A percentile compares a stretch with the other conserved stretches of the same genome.
These are phyloP conservation scores for Amblyjoppa fuscipennis DNA, from an alignment of 2,888 invertebrate species.

Conservation along the genomic window DNA sequence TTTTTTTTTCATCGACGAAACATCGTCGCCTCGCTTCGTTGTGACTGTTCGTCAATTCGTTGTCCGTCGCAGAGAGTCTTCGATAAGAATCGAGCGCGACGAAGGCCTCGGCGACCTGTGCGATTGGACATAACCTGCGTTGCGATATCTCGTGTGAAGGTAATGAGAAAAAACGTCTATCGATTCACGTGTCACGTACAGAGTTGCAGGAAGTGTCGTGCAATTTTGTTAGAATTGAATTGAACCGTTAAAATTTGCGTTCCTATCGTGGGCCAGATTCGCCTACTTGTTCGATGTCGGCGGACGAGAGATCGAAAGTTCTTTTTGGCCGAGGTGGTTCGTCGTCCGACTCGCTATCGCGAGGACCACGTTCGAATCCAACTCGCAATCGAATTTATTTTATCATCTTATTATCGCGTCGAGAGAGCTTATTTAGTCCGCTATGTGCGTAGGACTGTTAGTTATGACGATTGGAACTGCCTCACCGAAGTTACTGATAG, in stretches of 20 bases:
- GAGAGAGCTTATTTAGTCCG: neutral
- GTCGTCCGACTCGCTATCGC: constrained; percentile 23
- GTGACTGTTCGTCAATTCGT: constrained; percentile 8
- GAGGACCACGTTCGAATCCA: constrained; percentile 58
- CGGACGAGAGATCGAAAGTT: neutral
- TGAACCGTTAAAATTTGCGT: neutral
- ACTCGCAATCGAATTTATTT: constrained; percentile 49
- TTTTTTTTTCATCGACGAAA: constrained; percentile 48
- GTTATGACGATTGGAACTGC: neutral
- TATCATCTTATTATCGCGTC: neutral
- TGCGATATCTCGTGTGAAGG: constrained; percentile 27
- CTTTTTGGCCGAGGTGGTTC: neutral
- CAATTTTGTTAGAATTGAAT: neutral
- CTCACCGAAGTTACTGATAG: neutral
- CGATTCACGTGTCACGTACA: neutral
- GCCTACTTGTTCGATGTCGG: neutral
- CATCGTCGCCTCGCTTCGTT: neutral
- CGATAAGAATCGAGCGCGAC: neutral
- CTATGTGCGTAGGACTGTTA: neutral
- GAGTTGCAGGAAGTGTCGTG: neutral
- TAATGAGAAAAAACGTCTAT: constrained; percentile 14
- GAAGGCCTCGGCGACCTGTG: neutral
- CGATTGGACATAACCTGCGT: constrained; percentile 59
- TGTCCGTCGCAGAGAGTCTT: neutral
- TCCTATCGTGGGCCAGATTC: neutral